Evolutionary conservation across 2,797 vertebrate species (phyloP), one percentile per base, ranked within the genome.

Genomic region (Toxotes lorentzi): DNA sequence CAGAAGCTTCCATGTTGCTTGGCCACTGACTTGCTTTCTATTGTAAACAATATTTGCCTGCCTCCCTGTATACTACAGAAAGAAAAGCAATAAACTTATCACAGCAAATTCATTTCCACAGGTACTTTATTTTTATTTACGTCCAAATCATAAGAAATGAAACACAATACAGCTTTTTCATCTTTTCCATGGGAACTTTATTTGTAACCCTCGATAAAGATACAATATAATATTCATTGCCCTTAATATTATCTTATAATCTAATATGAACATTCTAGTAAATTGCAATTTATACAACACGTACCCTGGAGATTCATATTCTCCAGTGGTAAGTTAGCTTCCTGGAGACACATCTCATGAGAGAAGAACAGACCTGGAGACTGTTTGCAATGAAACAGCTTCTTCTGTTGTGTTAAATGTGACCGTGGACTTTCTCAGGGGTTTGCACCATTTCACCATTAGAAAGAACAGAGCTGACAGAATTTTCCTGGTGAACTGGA

Each of bases 101-200:
- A 93, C 93, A 88, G 84, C 76, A 81, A 89, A 84, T 83, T 64
- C 14, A 62, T 40, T 57, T 78, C 53, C 17, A 50, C 45, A 38
- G 17, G 27, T 30, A 30, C 27, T 30, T 73, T 64, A 53, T 32
- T 63, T 70, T 82, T 83, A 63, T 87, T 86, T 7, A 23, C 77
- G 27, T 78, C 27, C 16, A 43, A 82, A 62, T 78, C 62, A 74
- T 64, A 90, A 87, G 54, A 88, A 88, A 40, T 47, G 27, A 30
- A 30, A 85, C 83, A 78, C 65, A 35, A 89, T 94, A 95, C 94
- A 96, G 87, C 90, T 95, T 92, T 91, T 94, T 92, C 92, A 93
- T 96, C 95, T 97, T 96, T 96, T 97, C 93, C 96, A 95, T 95
- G 94, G 96, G 94, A 96, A 96, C 96, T 96, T 96, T 96, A 96